Evolutionary conservation across 2,888 invertebrate genomes (phyloP).

Genomic region (Plutella xylostella): DNA sequence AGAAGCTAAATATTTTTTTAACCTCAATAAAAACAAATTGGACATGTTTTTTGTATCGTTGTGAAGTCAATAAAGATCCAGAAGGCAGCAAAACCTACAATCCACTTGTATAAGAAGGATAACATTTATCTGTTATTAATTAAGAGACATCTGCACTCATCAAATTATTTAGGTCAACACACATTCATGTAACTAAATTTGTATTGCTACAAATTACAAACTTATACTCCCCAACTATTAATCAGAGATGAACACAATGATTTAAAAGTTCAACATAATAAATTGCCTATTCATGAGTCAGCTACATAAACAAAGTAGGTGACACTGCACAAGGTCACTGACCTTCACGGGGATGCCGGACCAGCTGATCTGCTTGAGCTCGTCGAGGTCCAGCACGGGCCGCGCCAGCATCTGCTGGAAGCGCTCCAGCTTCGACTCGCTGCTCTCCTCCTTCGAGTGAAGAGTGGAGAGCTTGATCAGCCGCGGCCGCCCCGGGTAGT

Average conservation of each 20-base stretch:
- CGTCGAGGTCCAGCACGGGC: slow-evolving; percentile 83
- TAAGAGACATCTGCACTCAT: too few relatives aligned
- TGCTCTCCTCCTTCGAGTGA: slow-evolving; percentile 73
- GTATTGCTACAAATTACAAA: too few relatives aligned
- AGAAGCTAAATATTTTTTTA: too few relatives aligned
- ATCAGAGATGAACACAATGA: background rate
- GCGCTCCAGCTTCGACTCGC: slow-evolving; percentile 86
- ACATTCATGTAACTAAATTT: too few relatives aligned
- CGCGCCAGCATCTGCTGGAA: slow-evolving; percentile 85
- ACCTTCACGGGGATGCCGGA: slow-evolving; percentile 95
- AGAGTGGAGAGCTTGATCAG: slow-evolving; percentile 72
- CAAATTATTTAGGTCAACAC: too few relatives aligned
- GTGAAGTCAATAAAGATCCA: too few relatives aligned
- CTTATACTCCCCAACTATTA: too few relatives aligned
- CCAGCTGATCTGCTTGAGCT: slow-evolving; percentile 93
- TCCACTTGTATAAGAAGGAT: too few relatives aligned
- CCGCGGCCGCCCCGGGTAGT: slow-evolving; percentile 81
- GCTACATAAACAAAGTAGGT: background rate
- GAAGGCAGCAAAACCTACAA: too few relatives aligned
- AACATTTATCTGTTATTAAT: too few relatives aligned
- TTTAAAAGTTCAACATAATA: background rate
- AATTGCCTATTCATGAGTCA: background rate
- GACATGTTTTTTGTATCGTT: too few relatives aligned
- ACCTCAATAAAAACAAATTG: too few relatives aligned
- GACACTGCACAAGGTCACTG: slow-evolving; percentile 45